phyloP scores from a whole-genome alignment of 2,797 vertebrate genomes.

The Otolemur crassicaudatus region DNA sequence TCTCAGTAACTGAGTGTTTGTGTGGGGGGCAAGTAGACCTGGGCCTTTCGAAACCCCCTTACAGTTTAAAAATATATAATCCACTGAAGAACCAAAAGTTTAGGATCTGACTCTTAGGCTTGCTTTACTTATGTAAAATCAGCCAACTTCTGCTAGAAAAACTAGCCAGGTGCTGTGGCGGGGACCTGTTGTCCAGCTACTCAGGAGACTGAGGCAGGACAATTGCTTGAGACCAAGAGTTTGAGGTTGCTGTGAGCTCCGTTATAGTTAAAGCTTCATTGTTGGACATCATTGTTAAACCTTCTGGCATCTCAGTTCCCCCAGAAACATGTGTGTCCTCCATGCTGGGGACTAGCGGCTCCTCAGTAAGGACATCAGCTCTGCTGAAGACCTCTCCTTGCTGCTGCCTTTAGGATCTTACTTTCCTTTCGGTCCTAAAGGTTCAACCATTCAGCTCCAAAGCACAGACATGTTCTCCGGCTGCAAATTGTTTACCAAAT shows the following conservation, averaged over 20 bases:
- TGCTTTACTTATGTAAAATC: too few species aligned
- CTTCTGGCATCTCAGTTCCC: background rate
- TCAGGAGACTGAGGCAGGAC: too few species aligned
- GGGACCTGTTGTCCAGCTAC: too few species aligned
- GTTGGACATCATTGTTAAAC: background rate
- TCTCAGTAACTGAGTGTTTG: background rate
- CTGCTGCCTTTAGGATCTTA: background rate
- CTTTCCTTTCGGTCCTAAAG: background rate
- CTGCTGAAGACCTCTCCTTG: background rate
- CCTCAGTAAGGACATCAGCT: rapidly evolving
- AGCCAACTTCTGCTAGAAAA: too few species aligned
- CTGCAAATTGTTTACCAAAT: background rate
- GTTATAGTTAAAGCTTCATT: too few species aligned
- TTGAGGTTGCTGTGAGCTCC: too few species aligned
- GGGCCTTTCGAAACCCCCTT: background rate
- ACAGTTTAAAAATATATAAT: too few species aligned
- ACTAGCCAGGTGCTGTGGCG: too few species aligned
- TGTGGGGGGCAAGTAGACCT: background rate
- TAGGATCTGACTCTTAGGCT: too few species aligned
- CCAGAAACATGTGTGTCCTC: rapidly evolving
- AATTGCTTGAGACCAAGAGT: too few species aligned
- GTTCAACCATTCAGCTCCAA: constrained; percentile 82
- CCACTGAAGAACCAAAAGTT: too few species aligned
- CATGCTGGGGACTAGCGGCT: rapidly evolving
- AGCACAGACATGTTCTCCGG: background rate